These are phyloP conservation scores for Matsumurasca onukii DNA, from an alignment of 1,140 invertebrate species.

Conservation along the genomic window DNA sequence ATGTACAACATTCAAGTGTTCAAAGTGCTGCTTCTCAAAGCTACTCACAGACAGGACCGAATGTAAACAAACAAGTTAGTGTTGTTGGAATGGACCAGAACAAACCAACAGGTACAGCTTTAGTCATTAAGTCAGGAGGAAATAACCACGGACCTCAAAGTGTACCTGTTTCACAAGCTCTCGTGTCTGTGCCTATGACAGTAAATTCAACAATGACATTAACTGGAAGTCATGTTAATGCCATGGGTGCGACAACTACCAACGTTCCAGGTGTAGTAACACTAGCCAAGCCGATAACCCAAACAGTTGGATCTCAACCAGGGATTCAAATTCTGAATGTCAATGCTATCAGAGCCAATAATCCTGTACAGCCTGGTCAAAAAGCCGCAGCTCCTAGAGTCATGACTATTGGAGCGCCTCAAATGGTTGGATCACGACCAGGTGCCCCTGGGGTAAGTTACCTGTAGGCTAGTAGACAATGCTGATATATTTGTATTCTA, in stretches of 20 bases:
- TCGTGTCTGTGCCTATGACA: constrained; percentile 69
- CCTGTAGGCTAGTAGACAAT: too few relatives aligned
- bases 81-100: constrained; percentile 47
- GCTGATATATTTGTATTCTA: too few relatives aligned
- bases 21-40: constrained; percentile 41
- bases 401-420: constrained; percentile 69
- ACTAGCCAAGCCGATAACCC: constrained; percentile 53
- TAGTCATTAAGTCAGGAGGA: constrained; percentile 67
- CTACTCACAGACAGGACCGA: constrained; percentile 38
- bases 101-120: constrained; percentile 60
- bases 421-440: constrained; percentile 77
- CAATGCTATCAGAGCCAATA: constrained; percentile 66
- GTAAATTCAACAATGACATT: constrained; percentile 57
- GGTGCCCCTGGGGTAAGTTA: constrained; percentile 74
- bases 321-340: constrained; percentile 75
- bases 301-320: constrained; percentile 57
- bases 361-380: constrained; percentile 64
- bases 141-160: constrained; percentile 41
- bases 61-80: constrained; percentile 41
- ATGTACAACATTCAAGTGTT: constrained; percentile 40
- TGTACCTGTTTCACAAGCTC: constrained; percentile 47
- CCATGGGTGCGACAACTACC: constrained; percentile 40
- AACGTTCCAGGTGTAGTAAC: constrained; percentile 54
- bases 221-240: constrained; percentile 44
- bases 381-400: constrained; percentile 75